A percentile compares a stretch with the other conserved stretches of the same genome.
Conservation (phyloP, 2,113 vertebrate genomes). For the Connochaetes taurinus region DNA sequence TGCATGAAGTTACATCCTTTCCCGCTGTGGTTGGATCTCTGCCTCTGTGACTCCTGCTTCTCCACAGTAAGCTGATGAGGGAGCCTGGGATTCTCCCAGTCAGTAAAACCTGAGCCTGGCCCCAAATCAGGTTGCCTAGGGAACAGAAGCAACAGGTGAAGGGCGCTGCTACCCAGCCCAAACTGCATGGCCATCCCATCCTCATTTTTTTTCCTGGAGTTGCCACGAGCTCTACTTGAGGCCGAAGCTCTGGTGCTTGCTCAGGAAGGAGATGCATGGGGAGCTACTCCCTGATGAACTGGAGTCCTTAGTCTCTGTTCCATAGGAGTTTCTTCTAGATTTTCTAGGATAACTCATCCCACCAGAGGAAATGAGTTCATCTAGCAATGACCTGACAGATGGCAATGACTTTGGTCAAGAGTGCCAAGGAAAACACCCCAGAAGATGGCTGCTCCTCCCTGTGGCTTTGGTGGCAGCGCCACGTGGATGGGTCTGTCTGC, state of each 20-base stretch:
- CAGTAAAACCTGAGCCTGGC: background rate
- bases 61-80: background rate
- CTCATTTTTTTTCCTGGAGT: background rate
- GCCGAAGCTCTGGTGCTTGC: background rate
- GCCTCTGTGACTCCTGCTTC: background rate
- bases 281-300: background rate
- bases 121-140: background rate
- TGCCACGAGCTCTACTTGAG: background rate
- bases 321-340: background rate
- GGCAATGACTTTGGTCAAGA: background rate
- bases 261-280: background rate
- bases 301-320: background rate
- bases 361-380: slow-evolving; percentile 14
- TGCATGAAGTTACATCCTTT: background rate
- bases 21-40: background rate
- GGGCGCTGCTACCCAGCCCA: background rate
- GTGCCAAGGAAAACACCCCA: background rate
- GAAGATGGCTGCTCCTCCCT: background rate
- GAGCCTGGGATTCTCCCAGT: background rate
- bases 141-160: background rate
- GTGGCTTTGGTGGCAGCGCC: background rate
- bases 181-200: background rate
- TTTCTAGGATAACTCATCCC: slow-evolving; percentile 3
- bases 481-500: background rate
- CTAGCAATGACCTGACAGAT: background rate